phyloP scores from a whole-genome alignment of 1,140 invertebrate species.

The Leptinotarsa defecta region DNA sequence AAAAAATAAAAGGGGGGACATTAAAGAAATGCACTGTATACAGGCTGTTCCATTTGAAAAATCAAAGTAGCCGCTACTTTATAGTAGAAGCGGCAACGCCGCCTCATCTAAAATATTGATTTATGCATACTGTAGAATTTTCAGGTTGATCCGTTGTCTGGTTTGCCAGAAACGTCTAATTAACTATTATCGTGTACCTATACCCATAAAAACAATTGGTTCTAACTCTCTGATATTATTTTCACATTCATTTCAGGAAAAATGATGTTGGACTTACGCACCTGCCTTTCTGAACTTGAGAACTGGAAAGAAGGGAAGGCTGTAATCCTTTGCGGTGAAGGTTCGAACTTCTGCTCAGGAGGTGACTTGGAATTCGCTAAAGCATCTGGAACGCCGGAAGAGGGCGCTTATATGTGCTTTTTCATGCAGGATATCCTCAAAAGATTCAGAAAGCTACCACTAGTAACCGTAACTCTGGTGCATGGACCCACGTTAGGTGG shows the following conservation, averaged over 20 bases:
- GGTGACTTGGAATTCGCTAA: constrained; percentile 62
- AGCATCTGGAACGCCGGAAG: constrained; percentile 49
- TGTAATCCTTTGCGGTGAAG: constrained; percentile 59
- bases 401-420: constrained; percentile 58
- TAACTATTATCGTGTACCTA: no score
- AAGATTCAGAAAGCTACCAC: constrained; percentile 58
- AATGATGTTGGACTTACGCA: constrained; percentile 66
- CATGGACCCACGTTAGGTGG: constrained; percentile 65
- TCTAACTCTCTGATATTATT: neutral
- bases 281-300: constrained; percentile 58
- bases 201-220: no score
- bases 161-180: no score
- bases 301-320: constrained; percentile 62
- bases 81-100: no score
- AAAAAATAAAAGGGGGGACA: no score
- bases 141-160: no score
- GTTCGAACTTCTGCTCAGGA: constrained; percentile 65
- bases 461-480: constrained; percentile 62
- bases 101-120: no score
- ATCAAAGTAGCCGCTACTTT: no score
- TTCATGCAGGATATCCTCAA: constrained; percentile 61
- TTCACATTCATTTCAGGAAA: constrained; percentile 55
- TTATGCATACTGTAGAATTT: no score
- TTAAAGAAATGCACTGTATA: no score
- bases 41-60: no score